These are phyloP conservation scores for Malacoraja senta DNA, from an alignment of 2,797 vertebrate species.

Conservation along the genomic window DNA sequence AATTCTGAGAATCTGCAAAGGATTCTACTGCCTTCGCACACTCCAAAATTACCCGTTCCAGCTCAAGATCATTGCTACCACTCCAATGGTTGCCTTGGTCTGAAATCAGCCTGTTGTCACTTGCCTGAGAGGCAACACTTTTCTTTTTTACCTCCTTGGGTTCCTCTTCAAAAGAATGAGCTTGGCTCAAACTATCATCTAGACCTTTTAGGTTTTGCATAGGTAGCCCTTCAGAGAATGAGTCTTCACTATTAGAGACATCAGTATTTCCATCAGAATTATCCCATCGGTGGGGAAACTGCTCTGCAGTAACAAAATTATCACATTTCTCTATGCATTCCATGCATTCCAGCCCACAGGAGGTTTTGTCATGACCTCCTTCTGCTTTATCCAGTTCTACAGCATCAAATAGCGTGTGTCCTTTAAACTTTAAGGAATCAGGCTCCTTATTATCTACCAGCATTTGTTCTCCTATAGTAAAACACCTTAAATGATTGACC, in stretches of 20 bases:
- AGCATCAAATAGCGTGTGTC: constrained; percentile 47
- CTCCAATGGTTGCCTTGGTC: neutral
- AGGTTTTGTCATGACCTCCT: constrained; percentile 53
- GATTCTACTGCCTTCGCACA: constrained; percentile 18
- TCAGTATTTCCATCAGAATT: constrained; percentile 39
- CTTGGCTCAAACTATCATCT: neutral
- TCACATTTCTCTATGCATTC: constrained; percentile 50
- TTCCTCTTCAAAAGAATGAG: constrained; percentile 35
- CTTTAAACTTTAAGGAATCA: constrained; percentile 55
- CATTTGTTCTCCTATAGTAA: constrained; percentile 52
- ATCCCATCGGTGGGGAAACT: constrained; percentile 48
- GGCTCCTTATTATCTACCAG: constrained; percentile 51
- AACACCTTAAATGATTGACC: constrained; percentile 30
- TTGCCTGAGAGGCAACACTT: neutral
- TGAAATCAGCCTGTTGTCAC: neutral
- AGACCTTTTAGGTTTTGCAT: constrained; percentile 10
- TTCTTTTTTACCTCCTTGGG: neutral
- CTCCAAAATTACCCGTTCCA: neutral
- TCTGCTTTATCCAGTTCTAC: constrained; percentile 53
- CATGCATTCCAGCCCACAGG: constrained; percentile 53
- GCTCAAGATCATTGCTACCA: too few species aligned
- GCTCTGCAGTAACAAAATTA: constrained; percentile 51
- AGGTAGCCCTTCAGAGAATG: constrained; percentile 44
- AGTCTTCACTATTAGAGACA: constrained; percentile 43
- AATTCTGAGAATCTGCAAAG: neutral